Evolutionary conservation across 2,888 invertebrate species (phyloP), one percentile per base, ranked within the genome.

Genomic region (Orchesellides sinensis): DNA sequence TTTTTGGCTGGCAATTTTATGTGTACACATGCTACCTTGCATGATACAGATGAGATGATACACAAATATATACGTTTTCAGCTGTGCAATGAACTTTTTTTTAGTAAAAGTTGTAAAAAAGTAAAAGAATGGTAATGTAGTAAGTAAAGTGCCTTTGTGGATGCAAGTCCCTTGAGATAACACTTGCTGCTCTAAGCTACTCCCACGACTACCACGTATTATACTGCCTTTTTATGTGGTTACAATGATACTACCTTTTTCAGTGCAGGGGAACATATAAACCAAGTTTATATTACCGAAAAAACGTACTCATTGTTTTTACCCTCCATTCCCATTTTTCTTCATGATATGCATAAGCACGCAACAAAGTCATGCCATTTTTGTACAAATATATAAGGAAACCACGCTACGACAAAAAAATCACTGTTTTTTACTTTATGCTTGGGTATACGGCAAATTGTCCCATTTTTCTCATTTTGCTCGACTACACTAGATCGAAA

Each of bases 131-230:
- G 14, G 27, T 59, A 29, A 3, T 27, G 59, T 29, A 29, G 59
- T 59, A 66, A 68, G 75, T 66, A 75, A 68, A 77, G 77, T 69
- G 59, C 61, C 66, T 68, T 45, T n/a, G 77, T 69, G 69, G 69
- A 77, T 68, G 69, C 61, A 77, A 69, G 56, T 77, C 77, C 77
- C 77, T 61, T 68, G 77, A 69, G 77, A 77, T 56, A 68, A 77
- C 69, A 77, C 77, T 77, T 77, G 77, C 68, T 77, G 77, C 68
- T 77, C 68, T 12, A 35, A 21, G n/a, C n/a, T n/a, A n/a, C n/a
- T n/a, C n/a, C n/a, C n/a, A n/a, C n/a, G n/a, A n/a, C n/a, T 17
- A 40, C 25, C 17, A 25, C n/a, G 25, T 27, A 52, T 32, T 32
- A 35, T 19, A 23, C 23, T 61, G 59, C 32, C 54, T 49, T 54